Evolutionary conservation across 2,113 vertebrate species (phyloP).

Genomic region (Tupaia tana): DNA sequence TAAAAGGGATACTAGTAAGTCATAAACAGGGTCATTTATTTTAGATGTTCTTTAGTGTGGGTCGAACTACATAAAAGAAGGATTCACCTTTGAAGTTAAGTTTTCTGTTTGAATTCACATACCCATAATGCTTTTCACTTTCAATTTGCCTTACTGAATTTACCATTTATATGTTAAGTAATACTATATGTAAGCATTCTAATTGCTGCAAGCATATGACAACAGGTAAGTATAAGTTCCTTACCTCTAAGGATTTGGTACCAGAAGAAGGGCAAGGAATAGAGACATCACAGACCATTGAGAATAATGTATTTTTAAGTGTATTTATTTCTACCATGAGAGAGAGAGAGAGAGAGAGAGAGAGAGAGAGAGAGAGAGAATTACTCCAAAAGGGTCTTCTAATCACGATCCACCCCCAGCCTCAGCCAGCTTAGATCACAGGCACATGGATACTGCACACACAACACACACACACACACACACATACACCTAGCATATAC

Average conservation of each 20-base stretch:
- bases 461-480: too few species aligned
- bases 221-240: background rate
- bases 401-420: too few species aligned
- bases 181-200: background rate
- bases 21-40: slow-evolving; percentile 55
- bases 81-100: slow-evolving; percentile 38
- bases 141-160: slow-evolving; percentile 44
- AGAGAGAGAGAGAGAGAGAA: too few species aligned
- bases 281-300: background rate
- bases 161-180: slow-evolving; percentile 23
- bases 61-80: slow-evolving; percentile 55
- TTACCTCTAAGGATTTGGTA: background rate
- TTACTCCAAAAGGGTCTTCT: too few species aligned
- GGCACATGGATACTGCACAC: too few species aligned
- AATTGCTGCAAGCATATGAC: background rate
- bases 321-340: too few species aligned
- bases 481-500: too few species aligned
- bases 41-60: slow-evolving; percentile 56
- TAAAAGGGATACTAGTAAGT: slow-evolving; percentile 12
- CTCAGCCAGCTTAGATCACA: too few species aligned
- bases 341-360: too few species aligned
- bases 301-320: too few species aligned
- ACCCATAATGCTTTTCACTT: background rate
- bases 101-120: slow-evolving; percentile 45
- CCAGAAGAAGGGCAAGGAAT: background rate